phyloP scores from a whole-genome alignment of 2,113 vertebrate species.

The Columbina picui region DNA sequence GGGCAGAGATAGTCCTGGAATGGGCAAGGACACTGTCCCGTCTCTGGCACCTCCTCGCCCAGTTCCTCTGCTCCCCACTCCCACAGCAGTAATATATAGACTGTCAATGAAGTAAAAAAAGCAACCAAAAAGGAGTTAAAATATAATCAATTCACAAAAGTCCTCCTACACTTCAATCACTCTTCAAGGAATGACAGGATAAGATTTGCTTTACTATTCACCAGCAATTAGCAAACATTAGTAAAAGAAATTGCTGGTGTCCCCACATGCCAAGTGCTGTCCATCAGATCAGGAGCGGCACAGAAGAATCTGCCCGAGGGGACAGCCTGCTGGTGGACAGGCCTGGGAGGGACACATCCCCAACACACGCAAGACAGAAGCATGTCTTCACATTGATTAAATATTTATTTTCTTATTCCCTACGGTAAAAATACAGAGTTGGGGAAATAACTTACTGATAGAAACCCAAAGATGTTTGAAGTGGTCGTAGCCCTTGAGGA shows the following conservation, averaged over 20 bases:
- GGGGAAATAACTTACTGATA: background rate
- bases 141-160: no score
- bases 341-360: background rate
- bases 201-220: background rate
- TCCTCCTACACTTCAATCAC: background rate
- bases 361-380: background rate
- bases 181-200: background rate
- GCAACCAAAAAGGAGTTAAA: background rate
- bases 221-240: background rate
- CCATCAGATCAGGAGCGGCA: background rate
- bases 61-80: background rate
- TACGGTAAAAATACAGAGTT: background rate
- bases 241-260: background rate
- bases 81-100: background rate
- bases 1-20: background rate
- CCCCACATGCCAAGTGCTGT: background rate
- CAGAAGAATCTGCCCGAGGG: background rate
- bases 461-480: background rate
- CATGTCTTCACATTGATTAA: rapidly evolving
- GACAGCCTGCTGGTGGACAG: background rate
- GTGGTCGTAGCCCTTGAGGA: background rate
- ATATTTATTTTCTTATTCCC: background rate
- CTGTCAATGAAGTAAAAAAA: background rate
- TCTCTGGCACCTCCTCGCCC: background rate
- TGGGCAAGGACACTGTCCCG: background rate